A percentile compares a stretch with the other conserved stretches of the same genome.
These are phyloP conservation scores for Sitta europaea DNA, from an alignment of 2,113 vertebrate genomes.

Conservation along the genomic window DNA sequence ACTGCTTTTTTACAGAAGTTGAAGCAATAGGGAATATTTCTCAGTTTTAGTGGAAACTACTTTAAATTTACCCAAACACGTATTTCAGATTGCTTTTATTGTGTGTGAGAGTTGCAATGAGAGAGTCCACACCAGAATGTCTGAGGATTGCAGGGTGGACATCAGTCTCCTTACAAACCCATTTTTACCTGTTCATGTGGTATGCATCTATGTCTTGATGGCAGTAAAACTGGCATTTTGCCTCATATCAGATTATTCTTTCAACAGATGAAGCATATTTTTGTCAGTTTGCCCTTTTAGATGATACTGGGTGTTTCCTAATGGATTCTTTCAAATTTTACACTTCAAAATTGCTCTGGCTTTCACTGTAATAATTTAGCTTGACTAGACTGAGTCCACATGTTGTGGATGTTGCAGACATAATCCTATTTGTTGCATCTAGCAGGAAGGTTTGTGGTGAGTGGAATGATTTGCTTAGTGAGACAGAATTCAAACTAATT, in stretches of 20 bases:
- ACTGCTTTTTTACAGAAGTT: background rate
- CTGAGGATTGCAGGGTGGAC: background rate
- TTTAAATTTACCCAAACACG: background rate
- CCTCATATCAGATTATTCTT: background rate
- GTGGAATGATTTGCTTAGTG: slow-evolving; percentile 9
- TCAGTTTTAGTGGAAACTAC: background rate
- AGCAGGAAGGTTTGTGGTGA: slow-evolving; percentile 23
- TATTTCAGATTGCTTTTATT: background rate
- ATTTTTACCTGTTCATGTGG: background rate
- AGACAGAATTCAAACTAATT: slow-evolving; percentile 34
- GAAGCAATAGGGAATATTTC: background rate
- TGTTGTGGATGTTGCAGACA: background rate
- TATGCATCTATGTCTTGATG: slow-evolving; percentile 25
- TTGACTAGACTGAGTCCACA: background rate
- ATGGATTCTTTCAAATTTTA: background rate
- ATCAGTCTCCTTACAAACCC: background rate
- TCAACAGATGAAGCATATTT: background rate
- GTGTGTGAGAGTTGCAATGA: background rate
- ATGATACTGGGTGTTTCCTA: background rate
- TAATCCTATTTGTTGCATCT: slow-evolving; percentile 18
- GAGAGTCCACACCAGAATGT: background rate
- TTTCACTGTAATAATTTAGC: background rate
- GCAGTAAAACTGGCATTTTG: background rate
- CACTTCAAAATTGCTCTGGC: background rate
- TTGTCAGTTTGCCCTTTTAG: slow-evolving; percentile 2